Conservation (phyloP, 2,797 vertebrate genomes). For the Carduelis carduelis region DNA sequence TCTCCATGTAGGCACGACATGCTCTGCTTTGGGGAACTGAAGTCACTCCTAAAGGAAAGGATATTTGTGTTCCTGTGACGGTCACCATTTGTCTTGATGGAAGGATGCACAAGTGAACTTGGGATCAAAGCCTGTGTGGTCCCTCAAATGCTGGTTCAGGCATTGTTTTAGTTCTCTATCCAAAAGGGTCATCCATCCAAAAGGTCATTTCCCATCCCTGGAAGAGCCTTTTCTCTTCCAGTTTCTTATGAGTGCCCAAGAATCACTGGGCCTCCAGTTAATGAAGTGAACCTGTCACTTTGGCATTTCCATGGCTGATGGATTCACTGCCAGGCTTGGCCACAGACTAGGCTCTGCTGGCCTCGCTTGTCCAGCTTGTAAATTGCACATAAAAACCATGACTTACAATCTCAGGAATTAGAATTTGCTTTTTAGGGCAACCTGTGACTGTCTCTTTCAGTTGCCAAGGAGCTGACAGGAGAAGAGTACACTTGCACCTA, state of each 20-base stretch:
- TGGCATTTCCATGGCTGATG: neutral
- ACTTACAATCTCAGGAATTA: neutral
- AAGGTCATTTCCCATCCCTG: neutral
- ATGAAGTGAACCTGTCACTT: neutral
- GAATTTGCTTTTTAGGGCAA: neutral
- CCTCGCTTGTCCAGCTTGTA: neutral
- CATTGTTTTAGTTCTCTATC: neutral
- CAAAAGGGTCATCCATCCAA: neutral
- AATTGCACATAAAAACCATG: neutral
- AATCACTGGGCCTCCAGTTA: fast-evolving
- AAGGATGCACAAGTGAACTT: neutral
- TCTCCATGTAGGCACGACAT: neutral
- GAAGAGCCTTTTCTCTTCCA: neutral
- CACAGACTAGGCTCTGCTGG: neutral
- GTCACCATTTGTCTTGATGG: neutral
- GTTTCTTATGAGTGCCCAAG: neutral
- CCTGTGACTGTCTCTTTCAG: neutral
- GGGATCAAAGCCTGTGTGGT: neutral
- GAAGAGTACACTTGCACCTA: neutral
- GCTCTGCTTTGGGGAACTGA: neutral
- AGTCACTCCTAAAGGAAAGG: neutral
- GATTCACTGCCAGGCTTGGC: neutral
- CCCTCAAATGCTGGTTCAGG: neutral
- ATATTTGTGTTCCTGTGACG: neutral
- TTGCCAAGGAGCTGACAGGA: neutral